Base-by-base conservation (phyloP, 2,797 vertebrate species). In the Sciaenops ocellatus region DNA sequence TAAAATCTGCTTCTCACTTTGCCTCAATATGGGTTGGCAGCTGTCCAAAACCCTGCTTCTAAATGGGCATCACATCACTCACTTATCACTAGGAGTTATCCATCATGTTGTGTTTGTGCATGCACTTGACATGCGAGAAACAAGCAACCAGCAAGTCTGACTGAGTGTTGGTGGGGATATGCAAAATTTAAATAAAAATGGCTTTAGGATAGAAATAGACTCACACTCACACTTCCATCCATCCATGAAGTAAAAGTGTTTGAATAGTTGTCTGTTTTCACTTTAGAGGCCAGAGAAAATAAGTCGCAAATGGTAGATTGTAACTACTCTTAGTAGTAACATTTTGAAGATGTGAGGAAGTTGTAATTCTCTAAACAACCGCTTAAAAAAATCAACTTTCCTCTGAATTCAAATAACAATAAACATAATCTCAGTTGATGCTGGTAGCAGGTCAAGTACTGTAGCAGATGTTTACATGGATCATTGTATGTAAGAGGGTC, bases 41-140 rank as follows among this genome's bases (percentile, higher is more conserved):
- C 61, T 64, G 13, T 69, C 48, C 7, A 52, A 42, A 50, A 41
- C n/a, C 8, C 12, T 54, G 42, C 59, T 76, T 69, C 7, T 22
- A 42, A 80, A 66, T 60, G n/a, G 30, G 4, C 30, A 22, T 78
- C 70, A 46, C 62, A 11, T 56, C 42, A 46, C 11, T 70, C 30
- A 20, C 22, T 51, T 61, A 41, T 57, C 67, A 28, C 6, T 3
- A 24, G 46, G n/a, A 68, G 20, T 24, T 60, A 28, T 30, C 34
- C 41, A 41, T 47, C 24, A 11, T 71, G 11, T 24, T 30, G 26
- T 28, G 16, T 24, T 5, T 17, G 42, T 13, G 11, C 66, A 6
- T 17, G 42, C 9, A 8, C 66, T 75, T 68, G 51, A 42, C n/a
- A 13, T 50, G 30, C 51, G 30, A 42, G 42, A 46, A 46, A 73